Evolutionary conservation across 1,140 invertebrate species (phyloP), one percentile per base, ranked within the genome.

Genomic region (Bicyclus anynana): DNA sequence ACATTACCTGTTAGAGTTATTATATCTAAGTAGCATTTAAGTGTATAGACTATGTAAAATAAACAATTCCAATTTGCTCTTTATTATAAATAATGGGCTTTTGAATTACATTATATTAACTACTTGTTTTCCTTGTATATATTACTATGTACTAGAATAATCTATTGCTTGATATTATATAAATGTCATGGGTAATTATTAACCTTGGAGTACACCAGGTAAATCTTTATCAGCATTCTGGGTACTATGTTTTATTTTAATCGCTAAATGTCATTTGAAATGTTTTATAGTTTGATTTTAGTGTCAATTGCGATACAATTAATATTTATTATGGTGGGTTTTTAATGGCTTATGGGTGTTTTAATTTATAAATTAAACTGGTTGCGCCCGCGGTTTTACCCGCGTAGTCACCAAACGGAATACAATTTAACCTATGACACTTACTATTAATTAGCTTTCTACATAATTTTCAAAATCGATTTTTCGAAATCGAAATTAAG

Each of bases 101-200:
- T 49, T 37, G 7, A 37, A 50, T 50, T 37, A 50, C 20, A 35
- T 13, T 27, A n/a, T n/a, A n/a, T 50, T 35, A 50, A 35, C 33
- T 27, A 53, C 51, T 21, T 6, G 51, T 53, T 53, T 53, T 14
- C 51, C 51, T 53, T 42, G 37, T 27, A 26, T 20, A 26, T 17
- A 23, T 33, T 33, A 12, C 29, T 53, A n/a, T n/a, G n/a, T n/a
- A 12, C 51, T 53, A 44, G 21, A 53, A 53, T 29, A 53, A 53
- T 53, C 10, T 33, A 12, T 12, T 33, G 29, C 37, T 26, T 51
- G 18, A 4, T 58, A 27, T 16, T 58, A 49, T 9, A 51, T 42
- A 50, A 58, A 58, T 58, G 55, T 58, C 55, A 58, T 29, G 55
- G 55, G 38, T 51, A 40, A 58, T 33, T 16, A 21, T 50, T 9